A percentile compares a stretch with the other conserved stretches of the same genome.
Evolutionary conservation across 2,797 vertebrate genomes (phyloP).

Genomic region (Sphenopsis melanotis): DNA sequence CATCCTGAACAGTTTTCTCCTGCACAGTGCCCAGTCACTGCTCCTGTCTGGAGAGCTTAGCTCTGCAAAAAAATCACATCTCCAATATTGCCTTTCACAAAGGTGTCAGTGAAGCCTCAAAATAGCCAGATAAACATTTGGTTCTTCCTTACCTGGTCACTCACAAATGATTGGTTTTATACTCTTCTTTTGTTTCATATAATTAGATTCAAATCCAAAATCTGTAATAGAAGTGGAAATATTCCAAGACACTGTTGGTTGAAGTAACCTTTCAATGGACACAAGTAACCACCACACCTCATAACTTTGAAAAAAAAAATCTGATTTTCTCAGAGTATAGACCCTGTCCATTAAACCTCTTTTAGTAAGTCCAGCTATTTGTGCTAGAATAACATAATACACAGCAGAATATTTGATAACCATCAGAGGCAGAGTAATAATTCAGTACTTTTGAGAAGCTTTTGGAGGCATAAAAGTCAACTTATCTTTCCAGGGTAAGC

Average conservation of each 20-base stretch:
- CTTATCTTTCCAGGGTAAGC: neutral
- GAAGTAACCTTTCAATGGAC: neutral
- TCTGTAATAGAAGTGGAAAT: neutral
- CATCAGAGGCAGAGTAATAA: neutral
- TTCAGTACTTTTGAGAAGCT: neutral
- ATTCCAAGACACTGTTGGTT: neutral
- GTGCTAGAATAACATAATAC: neutral
- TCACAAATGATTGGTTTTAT: neutral
- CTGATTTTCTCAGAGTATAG: neutral
- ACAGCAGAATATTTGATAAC: neutral
- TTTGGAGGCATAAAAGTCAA: neutral
- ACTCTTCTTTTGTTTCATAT: neutral
- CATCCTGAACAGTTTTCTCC: neutral
- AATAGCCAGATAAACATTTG: neutral
- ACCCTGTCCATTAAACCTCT: neutral
- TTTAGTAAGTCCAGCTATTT: neutral
- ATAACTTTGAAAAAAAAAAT: neutral
- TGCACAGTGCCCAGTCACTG: neutral
- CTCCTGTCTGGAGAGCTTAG: neutral
- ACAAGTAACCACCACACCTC: neutral
- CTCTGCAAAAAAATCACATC: neutral
- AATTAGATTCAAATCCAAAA: neutral
- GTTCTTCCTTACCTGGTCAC: neutral
- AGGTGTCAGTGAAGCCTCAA: neutral
- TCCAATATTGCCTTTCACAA: neutral